Percentiles rank a stretch among this genome's conserved stretches.
These are phyloP conservation scores for Girardia tigrina DNA, from an alignment of 2,888 invertebrate species.

Conservation along the genomic window DNA sequence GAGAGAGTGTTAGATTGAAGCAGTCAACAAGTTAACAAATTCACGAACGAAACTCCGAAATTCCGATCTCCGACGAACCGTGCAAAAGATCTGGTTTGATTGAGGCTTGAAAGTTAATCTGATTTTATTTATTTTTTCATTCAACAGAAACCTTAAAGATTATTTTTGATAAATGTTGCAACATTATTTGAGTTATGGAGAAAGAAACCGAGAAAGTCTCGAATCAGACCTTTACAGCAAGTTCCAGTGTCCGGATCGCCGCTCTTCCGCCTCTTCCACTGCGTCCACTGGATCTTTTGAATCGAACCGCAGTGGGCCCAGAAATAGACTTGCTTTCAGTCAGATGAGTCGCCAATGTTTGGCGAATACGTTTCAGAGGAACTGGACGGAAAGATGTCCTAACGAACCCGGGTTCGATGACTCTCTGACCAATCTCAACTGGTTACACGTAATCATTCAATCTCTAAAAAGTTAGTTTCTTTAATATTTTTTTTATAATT, in stretches of 20 bases:
- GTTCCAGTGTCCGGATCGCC: not conserved
- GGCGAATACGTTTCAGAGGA: not conserved
- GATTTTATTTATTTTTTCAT: no score
- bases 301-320: not conserved
- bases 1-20: no score
- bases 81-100: no score
- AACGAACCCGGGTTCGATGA: not conserved
- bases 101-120: no score
- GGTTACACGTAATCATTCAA: not conserved
- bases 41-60: no score
- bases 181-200: not conserved
- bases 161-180: constrained; percentile 5
- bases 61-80: no score
- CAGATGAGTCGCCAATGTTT: not conserved
- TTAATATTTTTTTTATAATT: no score
- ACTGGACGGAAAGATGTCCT: not conserved
- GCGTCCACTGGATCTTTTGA: not conserved
- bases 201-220: not conserved
- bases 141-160: not conserved
- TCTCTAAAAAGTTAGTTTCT: no score
- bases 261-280: not conserved
- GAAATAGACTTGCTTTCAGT: not conserved
- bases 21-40: no score
- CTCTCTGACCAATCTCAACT: not conserved
- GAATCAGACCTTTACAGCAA: not conserved